Evolutionary conservation across 2,888 invertebrate species (phyloP), one percentile per base, ranked within the genome.

Genomic region (Heteropelma amictum): DNA sequence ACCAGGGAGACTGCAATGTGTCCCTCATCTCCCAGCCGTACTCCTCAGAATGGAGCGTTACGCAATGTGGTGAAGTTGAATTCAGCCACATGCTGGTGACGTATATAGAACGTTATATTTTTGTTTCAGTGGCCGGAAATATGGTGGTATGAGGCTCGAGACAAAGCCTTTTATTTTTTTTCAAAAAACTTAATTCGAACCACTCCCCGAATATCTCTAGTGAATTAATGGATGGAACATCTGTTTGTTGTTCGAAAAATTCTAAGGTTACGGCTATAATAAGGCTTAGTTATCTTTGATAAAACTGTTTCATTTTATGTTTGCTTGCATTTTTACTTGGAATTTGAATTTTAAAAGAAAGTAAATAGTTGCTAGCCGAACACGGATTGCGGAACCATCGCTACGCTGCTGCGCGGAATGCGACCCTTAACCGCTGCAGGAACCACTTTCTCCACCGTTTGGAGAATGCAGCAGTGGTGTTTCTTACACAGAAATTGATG

Each of bases 401-500:
- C n/a, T n/a, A n/a, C n/a, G n/a, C n/a, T n/a, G n/a, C n/a, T n/a
- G n/a, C n/a, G n/a, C n/a, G n/a, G n/a, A n/a, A n/a, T n/a, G n/a
- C n/a, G n/a, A 51, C 51, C 10, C 30, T 51, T 30, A 51, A 51
- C 7, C 30, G 51, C 51, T 28, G 51, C 51, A 14, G 28, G 14
- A n/a, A n/a, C 51, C 51, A 51, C 12, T 28, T 51, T 51, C 14
- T 51, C 30, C 51, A 51, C 51, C 14, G 51, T 51, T 28, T 26
- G 51, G 28, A 51, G 30, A 51, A 28, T n/a, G 28, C 51, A 51
- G 51, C 51, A 51, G 51, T 51, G 51, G 51, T 51, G 28, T 51
- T 51, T 51, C 51, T 51, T 14, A 51, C 14, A 51, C 51, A 28
- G 30, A 51, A 51, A 14, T 51, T 51, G 51, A 28, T 26, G 28